phyloP scores from a whole-genome alignment of 2,797 vertebrate genomes.

The Falco berigora region DNA sequence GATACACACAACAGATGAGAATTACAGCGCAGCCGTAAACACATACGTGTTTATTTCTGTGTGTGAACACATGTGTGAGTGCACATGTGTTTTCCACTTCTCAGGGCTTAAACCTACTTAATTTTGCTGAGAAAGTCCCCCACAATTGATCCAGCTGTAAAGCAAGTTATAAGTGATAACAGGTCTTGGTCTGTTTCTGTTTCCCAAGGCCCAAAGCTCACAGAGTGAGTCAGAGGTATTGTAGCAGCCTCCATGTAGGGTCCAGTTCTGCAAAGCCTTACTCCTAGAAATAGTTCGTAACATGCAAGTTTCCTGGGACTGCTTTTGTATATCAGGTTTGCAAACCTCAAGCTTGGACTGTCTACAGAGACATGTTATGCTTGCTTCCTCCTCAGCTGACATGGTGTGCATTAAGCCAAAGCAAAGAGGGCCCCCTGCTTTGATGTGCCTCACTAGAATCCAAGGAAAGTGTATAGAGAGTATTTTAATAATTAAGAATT shows the following conservation, averaged over 20 bases:
- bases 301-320: background rate
- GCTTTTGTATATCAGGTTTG: background rate
- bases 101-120: background rate
- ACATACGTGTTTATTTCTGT: background rate
- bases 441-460: background rate
- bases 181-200: background rate
- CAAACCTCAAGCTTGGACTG: background rate
- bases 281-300: background rate
- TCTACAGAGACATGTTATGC: background rate
- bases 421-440: constrained; percentile 33
- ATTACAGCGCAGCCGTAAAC: background rate
- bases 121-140: background rate
- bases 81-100: background rate
- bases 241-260: background rate
- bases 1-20: background rate
- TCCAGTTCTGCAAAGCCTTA: background rate
- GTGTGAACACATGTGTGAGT: background rate
- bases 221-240: background rate
- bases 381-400: constrained; percentile 21
- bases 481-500: constrained; percentile 58
- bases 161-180: background rate
- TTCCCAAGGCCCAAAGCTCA: background rate
- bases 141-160: background rate
- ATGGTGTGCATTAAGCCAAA: background rate
- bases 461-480: constrained; percentile 32